Evolutionary conservation across 2,888 invertebrate species (phyloP).

Genomic region (Yponomeuta malinellus): DNA sequence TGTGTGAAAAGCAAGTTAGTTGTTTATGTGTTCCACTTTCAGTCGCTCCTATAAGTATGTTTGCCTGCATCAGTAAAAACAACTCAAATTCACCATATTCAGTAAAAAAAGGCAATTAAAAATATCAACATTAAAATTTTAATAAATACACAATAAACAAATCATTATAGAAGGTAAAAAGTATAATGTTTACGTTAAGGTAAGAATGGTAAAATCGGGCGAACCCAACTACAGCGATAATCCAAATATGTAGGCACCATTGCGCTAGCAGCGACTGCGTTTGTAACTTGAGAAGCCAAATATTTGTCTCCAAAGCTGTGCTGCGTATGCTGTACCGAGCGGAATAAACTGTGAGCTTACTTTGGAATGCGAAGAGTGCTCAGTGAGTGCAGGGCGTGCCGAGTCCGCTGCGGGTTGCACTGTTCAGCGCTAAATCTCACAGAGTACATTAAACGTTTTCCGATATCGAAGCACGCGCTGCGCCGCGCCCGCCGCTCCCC

Average conservation of each 20-base stretch:
- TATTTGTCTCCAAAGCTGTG: slow-evolving; percentile 9
- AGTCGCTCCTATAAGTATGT: neutral
- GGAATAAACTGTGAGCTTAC: slow-evolving; percentile 14
- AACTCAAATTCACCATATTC: neutral
- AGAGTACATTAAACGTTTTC: slow-evolving; percentile 67
- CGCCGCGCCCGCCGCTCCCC: slow-evolving; percentile 29
- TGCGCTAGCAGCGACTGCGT: neutral
- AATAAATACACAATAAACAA: no score
- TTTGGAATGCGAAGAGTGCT: slow-evolving; percentile 12
- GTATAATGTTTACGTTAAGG: no score
- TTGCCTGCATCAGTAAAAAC: neutral
- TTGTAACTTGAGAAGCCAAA: slow-evolving; percentile 6
- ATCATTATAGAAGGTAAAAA: no score
- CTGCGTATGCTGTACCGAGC: slow-evolving; percentile 1
- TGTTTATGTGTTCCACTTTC: neutral
- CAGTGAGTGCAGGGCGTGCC: slow-evolving; percentile 12
- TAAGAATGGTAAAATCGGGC: neutral
- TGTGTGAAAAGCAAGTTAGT: slow-evolving; percentile 6
- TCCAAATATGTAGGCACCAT: no score
- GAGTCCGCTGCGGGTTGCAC: slow-evolving; percentile 30
- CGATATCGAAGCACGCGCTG: slow-evolving; percentile 65
- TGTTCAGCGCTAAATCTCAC: slow-evolving; percentile 52
- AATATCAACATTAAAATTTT: no score
- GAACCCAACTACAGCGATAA: neutral
- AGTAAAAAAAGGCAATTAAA: no score